Percentiles rank a stretch among this genome's conserved stretches.
Conservation (phyloP, 2,797 vertebrate species). For the Lophius americanus region DNA sequence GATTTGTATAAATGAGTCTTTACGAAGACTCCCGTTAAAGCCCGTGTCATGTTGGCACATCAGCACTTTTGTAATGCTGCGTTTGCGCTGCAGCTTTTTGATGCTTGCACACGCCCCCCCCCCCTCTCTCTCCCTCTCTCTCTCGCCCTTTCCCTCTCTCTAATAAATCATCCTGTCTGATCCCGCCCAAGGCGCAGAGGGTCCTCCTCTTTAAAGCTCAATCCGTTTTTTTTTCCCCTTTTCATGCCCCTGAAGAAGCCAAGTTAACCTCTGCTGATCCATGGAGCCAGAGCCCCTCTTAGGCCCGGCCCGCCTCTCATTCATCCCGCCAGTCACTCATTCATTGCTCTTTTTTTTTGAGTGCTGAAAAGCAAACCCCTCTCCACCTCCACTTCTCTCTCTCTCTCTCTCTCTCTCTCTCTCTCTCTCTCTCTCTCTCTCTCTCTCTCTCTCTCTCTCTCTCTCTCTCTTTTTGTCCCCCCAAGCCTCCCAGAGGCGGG, state of each 20-base stretch:
- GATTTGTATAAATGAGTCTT: neutral
- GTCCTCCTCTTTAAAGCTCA: conserved; percentile 85
- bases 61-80: conserved; percentile 71
- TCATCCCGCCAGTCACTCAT: conserved; percentile 76
- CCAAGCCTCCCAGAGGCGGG: conserved; percentile 64
- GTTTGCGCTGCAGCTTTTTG: conserved; percentile 69
- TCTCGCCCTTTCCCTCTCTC: conserved; percentile 59
- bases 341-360: conserved; percentile 80
- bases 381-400: conserved; percentile 48
- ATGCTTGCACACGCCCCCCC: conserved; percentile 56
- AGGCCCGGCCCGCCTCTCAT: conserved; percentile 70
- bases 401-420: conserved; percentile 24
- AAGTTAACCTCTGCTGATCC: conserved; percentile 84
- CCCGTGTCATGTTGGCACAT: conserved; percentile 38
- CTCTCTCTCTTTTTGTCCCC: conserved; percentile 57
- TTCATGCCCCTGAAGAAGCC: conserved; percentile 81
- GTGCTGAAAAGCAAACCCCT: conserved; percentile 70
- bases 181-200: conserved; percentile 77
- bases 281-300: conserved; percentile 73
- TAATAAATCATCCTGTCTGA: conserved; percentile 84
- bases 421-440: too few species aligned
- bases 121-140: conserved; percentile 47
- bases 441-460: conserved; percentile 30
- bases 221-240: conserved; percentile 79
- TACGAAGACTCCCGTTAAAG: too few species aligned